Base-by-base conservation (phyloP, 2,888 invertebrate species). In the Agriopis leucophaearia region DNA sequence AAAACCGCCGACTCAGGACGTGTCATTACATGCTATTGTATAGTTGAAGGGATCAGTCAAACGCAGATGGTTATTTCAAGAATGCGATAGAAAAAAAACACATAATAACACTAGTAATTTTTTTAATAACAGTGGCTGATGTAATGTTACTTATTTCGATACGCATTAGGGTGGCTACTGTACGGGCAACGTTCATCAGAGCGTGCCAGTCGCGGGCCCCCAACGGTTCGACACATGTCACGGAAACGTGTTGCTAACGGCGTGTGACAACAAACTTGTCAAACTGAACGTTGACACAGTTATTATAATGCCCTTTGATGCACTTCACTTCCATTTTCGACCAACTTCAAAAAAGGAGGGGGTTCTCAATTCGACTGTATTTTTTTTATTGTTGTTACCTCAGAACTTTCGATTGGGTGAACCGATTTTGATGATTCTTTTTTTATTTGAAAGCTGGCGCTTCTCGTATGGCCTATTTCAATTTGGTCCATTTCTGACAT, bases 1-100 rank as follows among this genome's bases (percentile, higher is more conserved):
- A 40, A 70, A 54, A 66, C 64, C 66, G 66, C 54, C 64, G 51
- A 56, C 67, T 69, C 48, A 60, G 27, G 44, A 15, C 51, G 59
- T 75, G 76, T 57, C 69, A 69, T 64, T 75, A 78, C 75, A 67
- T 48, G 64, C 44, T 47, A 55, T 27, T 58, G 35, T 16, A 40
- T 8, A 6, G 51, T 12, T 6, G 40, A 47, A 18, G 44, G 50
- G 42, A 38, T 57, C 64, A 27, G 8, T 64, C 50, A 57, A 36
- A 51, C 48, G 35, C 54, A 57, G 42, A 50, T 50, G 58, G 66
- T 35, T 38, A 38, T 27, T 36, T n/a, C 1, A 38, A 54, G 9
- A 38, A 38, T 15, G 15, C 9, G 4, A 15, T 38, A 38, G 10
- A 9, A 54, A 38, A 54, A 10, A 38, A 9, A 15, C 9, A 27